These are phyloP conservation scores for Anguilla megastoma DNA, from an alignment of 2,797 vertebrate species.

Conservation along the genomic window DNA sequence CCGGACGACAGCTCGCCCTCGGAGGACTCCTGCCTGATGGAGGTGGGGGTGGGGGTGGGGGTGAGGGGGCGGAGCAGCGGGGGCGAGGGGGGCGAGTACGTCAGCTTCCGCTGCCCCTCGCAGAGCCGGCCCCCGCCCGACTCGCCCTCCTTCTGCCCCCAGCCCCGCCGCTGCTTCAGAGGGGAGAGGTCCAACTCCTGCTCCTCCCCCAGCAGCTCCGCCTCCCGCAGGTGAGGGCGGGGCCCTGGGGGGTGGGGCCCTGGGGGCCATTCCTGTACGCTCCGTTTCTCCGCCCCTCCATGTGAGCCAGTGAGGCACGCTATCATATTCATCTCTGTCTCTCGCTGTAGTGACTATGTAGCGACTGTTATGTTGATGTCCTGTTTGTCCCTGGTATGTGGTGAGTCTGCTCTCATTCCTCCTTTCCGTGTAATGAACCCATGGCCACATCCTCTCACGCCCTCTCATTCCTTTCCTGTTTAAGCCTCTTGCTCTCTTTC, in stretches of 20 bases:
- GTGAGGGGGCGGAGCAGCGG: constrained; percentile 74
- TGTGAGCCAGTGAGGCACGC: background rate
- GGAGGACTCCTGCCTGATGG: constrained; percentile 92
- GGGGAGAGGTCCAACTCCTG: constrained; percentile 92
- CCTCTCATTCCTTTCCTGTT: background rate
- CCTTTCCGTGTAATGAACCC: background rate
- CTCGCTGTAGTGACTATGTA: background rate
- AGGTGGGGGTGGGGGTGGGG: constrained; percentile 70
- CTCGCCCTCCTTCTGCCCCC: constrained; percentile 77
- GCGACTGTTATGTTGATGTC: background rate
- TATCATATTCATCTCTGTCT: background rate
- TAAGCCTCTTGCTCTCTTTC: background rate
- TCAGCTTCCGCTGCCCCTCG: constrained; percentile 58
- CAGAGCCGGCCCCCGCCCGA: constrained; percentile 62
- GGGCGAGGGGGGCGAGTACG: constrained; percentile 66
- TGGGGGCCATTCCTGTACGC: background rate
- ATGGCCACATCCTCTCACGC: background rate
- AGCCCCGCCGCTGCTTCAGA: constrained; percentile 72
- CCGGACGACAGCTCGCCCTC: constrained; percentile 93
- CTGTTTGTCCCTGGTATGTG: background rate
- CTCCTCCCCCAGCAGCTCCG: constrained; percentile 81
- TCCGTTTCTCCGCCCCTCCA: background rate
- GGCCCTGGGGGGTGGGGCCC: too few relatives aligned
- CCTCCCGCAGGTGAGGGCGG: constrained; percentile 65
- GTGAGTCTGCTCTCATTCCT: background rate